These are phyloP conservation scores for Lophura nycthemera DNA, from an alignment of 2,113 vertebrate species.

Conservation along the genomic window DNA sequence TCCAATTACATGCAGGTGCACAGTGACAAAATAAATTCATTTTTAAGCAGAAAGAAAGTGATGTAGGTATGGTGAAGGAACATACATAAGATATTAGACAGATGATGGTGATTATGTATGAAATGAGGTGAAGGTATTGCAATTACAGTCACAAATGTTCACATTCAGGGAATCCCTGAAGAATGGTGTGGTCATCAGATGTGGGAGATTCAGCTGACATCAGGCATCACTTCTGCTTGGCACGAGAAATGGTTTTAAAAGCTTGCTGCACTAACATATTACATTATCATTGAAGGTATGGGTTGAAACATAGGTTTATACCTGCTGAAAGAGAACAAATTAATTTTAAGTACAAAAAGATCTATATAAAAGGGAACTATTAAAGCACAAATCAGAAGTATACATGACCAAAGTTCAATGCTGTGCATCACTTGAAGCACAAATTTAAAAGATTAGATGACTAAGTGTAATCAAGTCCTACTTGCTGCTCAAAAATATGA, in stretches of 20 bases:
- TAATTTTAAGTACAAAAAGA: conserved; percentile 45
- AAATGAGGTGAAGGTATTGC: conserved; percentile 41
- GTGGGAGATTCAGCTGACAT: conserved; percentile 62
- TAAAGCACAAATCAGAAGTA: conserved; percentile 7
- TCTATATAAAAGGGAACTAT: not conserved
- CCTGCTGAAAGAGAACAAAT: conserved; percentile 71
- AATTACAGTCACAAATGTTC: conserved; percentile 62
- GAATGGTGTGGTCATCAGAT: conserved; percentile 66
- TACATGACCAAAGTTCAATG: not conserved
- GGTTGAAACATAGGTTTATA: conserved; percentile 68
- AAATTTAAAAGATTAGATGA: not conserved
- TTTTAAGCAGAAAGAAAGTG: conserved; percentile 20
- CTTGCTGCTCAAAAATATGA: not conserved
- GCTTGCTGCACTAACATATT: conserved; percentile 67
- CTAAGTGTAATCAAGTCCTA: not conserved
- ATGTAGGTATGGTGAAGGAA: conserved; percentile 66
- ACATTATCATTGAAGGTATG: conserved; percentile 61
- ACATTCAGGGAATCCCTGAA: conserved; percentile 66
- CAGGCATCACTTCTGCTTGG: conserved; percentile 64
- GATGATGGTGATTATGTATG: conserved; percentile 27
- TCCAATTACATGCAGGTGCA: conserved; percentile 39
- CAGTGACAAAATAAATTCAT: conserved; percentile 52
- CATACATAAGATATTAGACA: not conserved
- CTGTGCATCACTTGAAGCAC: not conserved
- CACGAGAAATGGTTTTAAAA: conserved; percentile 73